Percentiles rank a stretch among this genome's conserved stretches.
phyloP scores from a whole-genome alignment of 2,888 invertebrate species.

The Lithodes maja region DNA sequence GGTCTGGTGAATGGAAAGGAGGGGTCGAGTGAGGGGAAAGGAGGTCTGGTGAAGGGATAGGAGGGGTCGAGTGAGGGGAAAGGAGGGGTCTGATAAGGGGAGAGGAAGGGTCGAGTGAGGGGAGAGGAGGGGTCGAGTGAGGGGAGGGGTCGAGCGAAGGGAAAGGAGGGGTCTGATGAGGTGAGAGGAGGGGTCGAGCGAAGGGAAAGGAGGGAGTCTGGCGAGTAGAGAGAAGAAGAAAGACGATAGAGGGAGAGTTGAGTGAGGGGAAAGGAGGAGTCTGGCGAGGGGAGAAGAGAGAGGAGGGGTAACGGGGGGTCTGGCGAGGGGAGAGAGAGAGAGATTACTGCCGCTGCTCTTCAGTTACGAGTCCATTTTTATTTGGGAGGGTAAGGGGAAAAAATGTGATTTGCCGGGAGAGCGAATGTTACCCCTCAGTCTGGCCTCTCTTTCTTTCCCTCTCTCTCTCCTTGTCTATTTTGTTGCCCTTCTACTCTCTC shows the following conservation, averaged over 20 bases:
- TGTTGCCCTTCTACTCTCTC: not conserved
- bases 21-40: not conserved
- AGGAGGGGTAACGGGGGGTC: not conserved
- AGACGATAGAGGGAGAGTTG: not conserved
- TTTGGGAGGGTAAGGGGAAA: constrained; percentile 22
- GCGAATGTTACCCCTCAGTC: not conserved
- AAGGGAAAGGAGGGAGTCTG: constrained; percentile 11
- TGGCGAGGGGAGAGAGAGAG: not conserved
- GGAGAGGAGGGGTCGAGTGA: not conserved
- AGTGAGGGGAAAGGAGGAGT: not conserved
- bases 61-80: not conserved
- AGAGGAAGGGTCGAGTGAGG: not conserved
- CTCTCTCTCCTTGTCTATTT: not conserved
- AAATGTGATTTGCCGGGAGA: constrained; percentile 18
- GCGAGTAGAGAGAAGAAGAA: not conserved
- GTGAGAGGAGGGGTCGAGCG: not conserved
- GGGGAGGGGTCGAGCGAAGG: not conserved
- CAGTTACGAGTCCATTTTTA: constrained; percentile 25
- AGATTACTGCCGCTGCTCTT: constrained; percentile 12
- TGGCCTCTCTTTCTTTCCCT: not conserved
- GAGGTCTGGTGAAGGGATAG: not conserved
- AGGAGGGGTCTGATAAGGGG: not conserved
- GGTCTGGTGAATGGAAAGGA: not conserved
- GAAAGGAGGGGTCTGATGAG: not conserved
- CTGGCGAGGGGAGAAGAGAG: not conserved